Evolutionary conservation across 2,797 vertebrate genomes (phyloP).

Genomic region (Phylloscopus collybita): DNA sequence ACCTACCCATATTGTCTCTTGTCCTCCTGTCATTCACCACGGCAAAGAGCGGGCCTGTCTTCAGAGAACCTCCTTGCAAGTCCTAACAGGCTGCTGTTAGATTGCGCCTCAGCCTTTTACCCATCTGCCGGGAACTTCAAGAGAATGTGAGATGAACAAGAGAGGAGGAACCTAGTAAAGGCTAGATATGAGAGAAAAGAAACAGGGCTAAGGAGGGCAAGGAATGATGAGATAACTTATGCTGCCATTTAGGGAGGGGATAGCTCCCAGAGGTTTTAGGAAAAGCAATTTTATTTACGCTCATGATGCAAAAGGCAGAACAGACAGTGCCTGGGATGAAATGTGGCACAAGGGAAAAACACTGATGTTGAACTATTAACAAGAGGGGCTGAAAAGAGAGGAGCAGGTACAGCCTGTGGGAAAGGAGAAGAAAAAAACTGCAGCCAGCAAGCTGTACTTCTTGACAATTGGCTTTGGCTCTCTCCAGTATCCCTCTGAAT

Average conservation of each 20-base stretch:
- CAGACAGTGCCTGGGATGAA: background rate
- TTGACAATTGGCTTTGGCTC: background rate
- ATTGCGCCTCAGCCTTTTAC: background rate
- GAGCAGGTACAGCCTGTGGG: background rate
- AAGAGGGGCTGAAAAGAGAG: background rate
- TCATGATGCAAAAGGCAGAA: background rate
- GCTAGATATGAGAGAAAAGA: background rate
- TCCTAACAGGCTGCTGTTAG: background rate
- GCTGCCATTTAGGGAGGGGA: background rate
- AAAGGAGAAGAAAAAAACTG: background rate
- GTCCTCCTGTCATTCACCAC: background rate
- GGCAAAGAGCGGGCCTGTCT: background rate
- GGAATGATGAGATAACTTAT: background rate
- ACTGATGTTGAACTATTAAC: background rate
- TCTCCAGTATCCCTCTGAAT: background rate
- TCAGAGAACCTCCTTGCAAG: background rate
- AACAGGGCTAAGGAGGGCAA: background rate
- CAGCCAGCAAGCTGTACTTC: background rate
- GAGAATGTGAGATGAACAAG: fast-evolving
- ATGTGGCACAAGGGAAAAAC: background rate
- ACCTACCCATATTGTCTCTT: background rate
- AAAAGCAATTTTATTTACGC: background rate
- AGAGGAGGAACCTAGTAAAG: background rate
- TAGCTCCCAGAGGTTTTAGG: background rate
- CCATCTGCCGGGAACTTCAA: background rate